Base-by-base conservation (phyloP, 2,888 invertebrate species). In the Lycocerus yunnanus region DNA sequence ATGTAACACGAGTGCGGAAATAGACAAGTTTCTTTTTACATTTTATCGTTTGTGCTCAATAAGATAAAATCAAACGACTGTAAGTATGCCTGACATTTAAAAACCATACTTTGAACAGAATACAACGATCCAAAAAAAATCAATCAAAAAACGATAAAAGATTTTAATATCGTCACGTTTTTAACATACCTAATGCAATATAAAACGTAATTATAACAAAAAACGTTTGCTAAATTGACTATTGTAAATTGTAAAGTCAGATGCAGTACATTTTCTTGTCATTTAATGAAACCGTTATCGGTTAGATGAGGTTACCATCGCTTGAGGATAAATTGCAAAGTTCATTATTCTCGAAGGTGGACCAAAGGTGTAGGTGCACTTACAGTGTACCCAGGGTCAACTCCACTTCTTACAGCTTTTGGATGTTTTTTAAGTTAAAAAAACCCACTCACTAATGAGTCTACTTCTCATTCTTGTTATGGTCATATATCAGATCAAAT, bases 241-340 rank as follows among this genome's bases (percentile, higher is more conserved):
- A 43, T 43, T 43, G 43, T 43, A 43, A 43, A 43, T 43, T 43
- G 43, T 43, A 60, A 60, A 63, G n/a, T 63, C 16, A 63, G 61
- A 18, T 63, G 43, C 58, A 58, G 20, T 58, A 58, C 65, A 58
- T 58, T 66, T 65, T 27, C 58, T 59, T 65, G 72, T 72, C 66
- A 68, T 67, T 15, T 66, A 59, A 60, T 43, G 15, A 16, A 66
- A 72, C 72, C 72, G 72, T 72, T 72, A 72, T 66, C 72, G 72
- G 66, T 71, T 69, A 69, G 69, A 18, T 15, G 69, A 69, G 69
- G 71, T 66, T 71, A 71, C 16, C 15, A 18, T 70, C 16, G 63
- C 61, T 71, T 65, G 18, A 18, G 71, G 71, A 65, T 71, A 65
- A 65, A 66, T 65, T 71, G 66, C 20, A 65, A 71, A 71, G 71